Conservation (phyloP, 2,113 vertebrate species). For the Syngnathus floridae region DNA sequence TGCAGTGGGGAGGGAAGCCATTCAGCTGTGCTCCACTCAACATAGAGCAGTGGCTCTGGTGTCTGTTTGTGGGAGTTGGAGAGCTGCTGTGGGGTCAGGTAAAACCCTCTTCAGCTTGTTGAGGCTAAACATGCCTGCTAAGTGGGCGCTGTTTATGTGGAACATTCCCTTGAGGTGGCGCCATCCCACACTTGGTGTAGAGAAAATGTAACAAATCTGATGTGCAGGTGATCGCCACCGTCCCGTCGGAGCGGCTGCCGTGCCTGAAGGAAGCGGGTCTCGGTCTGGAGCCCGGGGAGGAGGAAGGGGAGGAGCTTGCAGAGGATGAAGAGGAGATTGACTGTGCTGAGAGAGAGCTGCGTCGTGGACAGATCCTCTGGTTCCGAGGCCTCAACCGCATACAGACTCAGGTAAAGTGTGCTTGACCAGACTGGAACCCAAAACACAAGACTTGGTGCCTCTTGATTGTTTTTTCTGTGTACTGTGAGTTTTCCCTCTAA, state of each 20-base stretch:
- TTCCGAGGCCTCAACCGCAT: slow-evolving; percentile 89
- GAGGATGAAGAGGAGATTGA: slow-evolving; percentile 91
- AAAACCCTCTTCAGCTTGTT: slow-evolving; percentile 40
- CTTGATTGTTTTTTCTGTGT: slow-evolving; percentile 18
- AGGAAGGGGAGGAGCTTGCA: slow-evolving; percentile 80
- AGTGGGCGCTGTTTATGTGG: slow-evolving; percentile 16
- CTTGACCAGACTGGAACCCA: neutral
- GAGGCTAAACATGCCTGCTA: slow-evolving; percentile 27
- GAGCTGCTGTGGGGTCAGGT: slow-evolving; percentile 94
- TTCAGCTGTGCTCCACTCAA: slow-evolving; percentile 88
- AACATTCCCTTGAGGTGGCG: slow-evolving; percentile 19
- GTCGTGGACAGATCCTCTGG: slow-evolving; percentile 89
- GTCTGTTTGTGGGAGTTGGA: slow-evolving; percentile 85
- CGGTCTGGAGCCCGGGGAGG: slow-evolving; percentile 77
- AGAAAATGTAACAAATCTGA: slow-evolving; percentile 1
- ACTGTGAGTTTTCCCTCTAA: slow-evolving; percentile 29
- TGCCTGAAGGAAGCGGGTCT: slow-evolving; percentile 86
- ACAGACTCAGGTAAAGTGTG: slow-evolving; percentile 82
- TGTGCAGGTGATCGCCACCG: slow-evolving; percentile 79
- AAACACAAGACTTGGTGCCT: neutral
- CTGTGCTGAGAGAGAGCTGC: slow-evolving; percentile 83
- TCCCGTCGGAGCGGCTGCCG: slow-evolving; percentile 81
- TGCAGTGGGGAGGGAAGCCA: slow-evolving; percentile 87
- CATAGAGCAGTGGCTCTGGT: slow-evolving; percentile 89
- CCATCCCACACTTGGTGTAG: slow-evolving; percentile 6